Base-by-base conservation (phyloP, 1,140 invertebrate species). In the Apis laboriosa region DNA sequence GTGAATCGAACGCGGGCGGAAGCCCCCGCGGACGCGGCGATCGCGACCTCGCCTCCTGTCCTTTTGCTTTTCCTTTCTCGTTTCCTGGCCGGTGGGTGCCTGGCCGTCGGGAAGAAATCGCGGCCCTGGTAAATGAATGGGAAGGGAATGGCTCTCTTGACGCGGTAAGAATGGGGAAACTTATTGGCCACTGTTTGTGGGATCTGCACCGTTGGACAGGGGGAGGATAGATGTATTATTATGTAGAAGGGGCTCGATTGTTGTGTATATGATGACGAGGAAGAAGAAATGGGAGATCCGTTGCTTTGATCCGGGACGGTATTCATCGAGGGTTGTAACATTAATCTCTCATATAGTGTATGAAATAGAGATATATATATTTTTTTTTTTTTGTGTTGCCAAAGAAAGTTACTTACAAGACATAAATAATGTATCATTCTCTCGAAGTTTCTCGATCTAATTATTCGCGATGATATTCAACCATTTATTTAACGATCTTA, bases 61-160 rank as follows among this genome's bases (percentile, higher is more conserved):
- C 24, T 24, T 21, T 24, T 17, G 21, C 56, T 19, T 55, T 49
- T 24, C 55, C 17, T 58, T 9, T 63, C 24, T 8, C 5, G 43
- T 3, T 49, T 19, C 61, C 34, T 34, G 55, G 9, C 28, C 58
- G 5, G 24, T n/a, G 11, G 53, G 58, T 56, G 79, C 61, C 17
- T 71, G 12, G 67, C 34, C 77, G 1, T 24, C 12, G 7, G 21
- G 17, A 55, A 73, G 53, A 74, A 72, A 72, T 79, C 77, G 71
- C 51, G n/a, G 17, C 34, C 11, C 17, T 51, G 28, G 53, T 67
- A 76, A 81, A 81, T 81, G 79, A 81, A 75, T 76, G 58, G 79
- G 79, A 76, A 81, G 72, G 19, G 63, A 76, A 81, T 19, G 49
- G 24, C 68, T 81, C 79, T 75, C 72, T 49, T 21, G 72, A 81